phyloP scores from a whole-genome alignment of 2,113 vertebrate species.

The Heteronetta atricapilla region DNA sequence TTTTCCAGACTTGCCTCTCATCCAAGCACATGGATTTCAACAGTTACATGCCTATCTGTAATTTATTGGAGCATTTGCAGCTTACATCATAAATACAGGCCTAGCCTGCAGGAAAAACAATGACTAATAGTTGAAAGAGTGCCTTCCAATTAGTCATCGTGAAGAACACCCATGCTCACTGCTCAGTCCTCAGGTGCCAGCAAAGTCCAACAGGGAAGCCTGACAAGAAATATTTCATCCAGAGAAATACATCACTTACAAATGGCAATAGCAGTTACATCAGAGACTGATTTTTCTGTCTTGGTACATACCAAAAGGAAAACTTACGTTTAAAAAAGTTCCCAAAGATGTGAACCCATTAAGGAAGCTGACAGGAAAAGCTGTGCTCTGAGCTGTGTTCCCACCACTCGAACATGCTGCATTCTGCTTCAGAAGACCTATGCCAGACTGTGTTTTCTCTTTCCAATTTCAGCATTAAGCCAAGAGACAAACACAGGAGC shows the following conservation, averaged over 20 bases:
- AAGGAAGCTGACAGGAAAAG: background rate
- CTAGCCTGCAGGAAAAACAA: conserved; percentile 61
- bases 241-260: conserved; percentile 3
- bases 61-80: conserved; percentile 45
- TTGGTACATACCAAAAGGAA: background rate
- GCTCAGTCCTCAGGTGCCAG: conserved; percentile 4
- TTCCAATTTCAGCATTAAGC: background rate
- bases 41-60: conserved; percentile 52
- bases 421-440: background rate
- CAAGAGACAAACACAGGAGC: background rate
- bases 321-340: background rate
- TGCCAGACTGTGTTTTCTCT: background rate
- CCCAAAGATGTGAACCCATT: background rate
- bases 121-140: conserved; percentile 48
- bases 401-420: background rate
- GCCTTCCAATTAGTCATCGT: conserved; percentile 40
- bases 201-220: background rate
- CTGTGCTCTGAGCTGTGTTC: background rate
- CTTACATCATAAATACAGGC: conserved; percentile 24
- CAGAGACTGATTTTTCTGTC: background rate
- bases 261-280: background rate
- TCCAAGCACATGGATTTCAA: conserved; percentile 36
- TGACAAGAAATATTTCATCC: conserved; percentile 23
- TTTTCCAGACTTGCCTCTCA: conserved; percentile 15
- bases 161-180: conserved; percentile 16